Conservation (phyloP, 2,888 invertebrate species). For the Sepioteuthis lessoniana region DNA sequence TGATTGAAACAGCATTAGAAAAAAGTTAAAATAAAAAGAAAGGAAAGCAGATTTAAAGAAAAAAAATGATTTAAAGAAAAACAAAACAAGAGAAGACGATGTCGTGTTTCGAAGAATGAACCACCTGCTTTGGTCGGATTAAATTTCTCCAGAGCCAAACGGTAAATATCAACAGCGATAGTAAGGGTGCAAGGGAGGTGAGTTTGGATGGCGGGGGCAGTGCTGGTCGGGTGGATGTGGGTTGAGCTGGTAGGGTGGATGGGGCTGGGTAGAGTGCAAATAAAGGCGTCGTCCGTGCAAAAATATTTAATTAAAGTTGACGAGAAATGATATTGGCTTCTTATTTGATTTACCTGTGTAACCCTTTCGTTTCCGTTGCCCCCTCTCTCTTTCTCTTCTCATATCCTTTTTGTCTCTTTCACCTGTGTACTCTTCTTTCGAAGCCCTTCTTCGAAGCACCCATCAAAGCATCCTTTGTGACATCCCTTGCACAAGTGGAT, state of each 20-base stretch:
- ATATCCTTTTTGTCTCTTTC: too few species aligned
- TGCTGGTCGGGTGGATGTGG: too few species aligned
- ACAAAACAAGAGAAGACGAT: background rate
- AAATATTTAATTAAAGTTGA: slow-evolving; percentile 33
- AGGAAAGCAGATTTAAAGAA: too few species aligned
- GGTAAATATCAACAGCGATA: background rate
- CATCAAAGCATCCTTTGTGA: too few species aligned
- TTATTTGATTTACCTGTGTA: background rate
- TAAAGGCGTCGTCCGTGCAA: background rate
- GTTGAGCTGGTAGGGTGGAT: too few species aligned
- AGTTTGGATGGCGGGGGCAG: background rate
- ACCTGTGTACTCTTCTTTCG: background rate
- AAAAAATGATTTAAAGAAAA: too few species aligned
- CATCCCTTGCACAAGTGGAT: too few species aligned
- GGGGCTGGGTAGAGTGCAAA: background rate
- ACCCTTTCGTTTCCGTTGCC: background rate
- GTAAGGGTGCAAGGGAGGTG: background rate
- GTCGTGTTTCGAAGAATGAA: background rate
- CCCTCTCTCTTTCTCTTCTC: background rate
- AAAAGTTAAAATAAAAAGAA: background rate
- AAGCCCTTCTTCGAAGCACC: too few species aligned
- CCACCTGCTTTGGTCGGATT: slow-evolving; percentile 14
- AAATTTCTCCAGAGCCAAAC: background rate
- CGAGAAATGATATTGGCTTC: background rate
- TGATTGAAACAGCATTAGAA: background rate